Evolutionary conservation across 30 jellyfish, hydroid and myxozoan genomes (phyloP).

Genomic region (Thelohanellus kitauei): DNA sequence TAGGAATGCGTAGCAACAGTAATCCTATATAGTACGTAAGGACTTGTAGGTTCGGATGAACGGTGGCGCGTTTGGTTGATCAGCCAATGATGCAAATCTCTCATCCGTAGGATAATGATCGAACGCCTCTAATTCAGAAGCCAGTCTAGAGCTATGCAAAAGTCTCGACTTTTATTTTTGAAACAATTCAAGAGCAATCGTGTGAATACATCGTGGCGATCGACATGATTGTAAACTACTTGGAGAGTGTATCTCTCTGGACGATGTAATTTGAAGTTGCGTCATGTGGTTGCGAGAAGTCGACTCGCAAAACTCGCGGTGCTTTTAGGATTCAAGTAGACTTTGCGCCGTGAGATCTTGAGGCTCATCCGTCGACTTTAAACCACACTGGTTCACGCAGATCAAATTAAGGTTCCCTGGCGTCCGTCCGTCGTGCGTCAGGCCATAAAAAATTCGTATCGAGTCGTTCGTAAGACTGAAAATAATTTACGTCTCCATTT

Average conservation of each 20-base stretch:
- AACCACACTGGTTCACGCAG: too few relatives aligned
- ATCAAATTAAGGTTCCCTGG: too few relatives aligned
- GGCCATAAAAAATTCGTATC: too few relatives aligned
- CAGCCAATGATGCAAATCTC: not conserved
- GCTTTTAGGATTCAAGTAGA: not conserved
- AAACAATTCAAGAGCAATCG: too few relatives aligned
- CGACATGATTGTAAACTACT: too few relatives aligned
- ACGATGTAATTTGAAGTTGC: too few relatives aligned
- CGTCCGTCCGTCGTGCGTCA: too few relatives aligned
- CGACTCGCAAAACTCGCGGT: not conserved
- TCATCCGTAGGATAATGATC: slow-evolving; percentile 1
- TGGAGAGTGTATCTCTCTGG: too few relatives aligned
- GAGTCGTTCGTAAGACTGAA: too few relatives aligned
- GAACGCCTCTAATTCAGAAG: not conserved
- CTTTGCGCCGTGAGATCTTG: not conserved
- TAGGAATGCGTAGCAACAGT: not conserved
- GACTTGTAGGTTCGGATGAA: slow-evolving; percentile 1
- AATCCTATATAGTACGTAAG: not conserved
- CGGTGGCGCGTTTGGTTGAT: slow-evolving; percentile 1
- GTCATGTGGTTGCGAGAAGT: not conserved
- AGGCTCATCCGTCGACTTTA: not conserved
- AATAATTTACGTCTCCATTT: too few relatives aligned
- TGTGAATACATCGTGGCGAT: too few relatives aligned
- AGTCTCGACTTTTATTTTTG: too few relatives aligned
- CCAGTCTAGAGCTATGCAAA: not conserved